Conservation (phyloP, 2,113 vertebrate species). For the Bostrychus sinensis region DNA sequence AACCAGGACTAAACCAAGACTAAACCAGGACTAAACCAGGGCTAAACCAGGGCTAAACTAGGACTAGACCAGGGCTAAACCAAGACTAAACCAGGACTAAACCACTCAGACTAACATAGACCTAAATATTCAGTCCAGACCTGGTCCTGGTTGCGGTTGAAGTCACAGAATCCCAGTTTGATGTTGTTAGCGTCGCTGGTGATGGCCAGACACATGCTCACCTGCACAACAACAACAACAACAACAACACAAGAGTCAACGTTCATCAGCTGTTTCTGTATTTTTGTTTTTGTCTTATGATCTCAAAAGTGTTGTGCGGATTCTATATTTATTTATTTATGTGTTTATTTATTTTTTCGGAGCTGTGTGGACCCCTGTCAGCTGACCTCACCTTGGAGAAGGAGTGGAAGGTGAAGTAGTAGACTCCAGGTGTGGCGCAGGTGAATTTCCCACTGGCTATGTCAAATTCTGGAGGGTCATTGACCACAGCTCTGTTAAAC, state of each 20-base stretch:
- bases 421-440: conserved; percentile 48
- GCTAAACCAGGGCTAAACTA: background rate
- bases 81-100: background rate
- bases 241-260: background rate
- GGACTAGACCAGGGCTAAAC: background rate
- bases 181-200: fast-evolving
- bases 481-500: conserved; percentile 13
- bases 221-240: conserved; percentile 20
- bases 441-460: conserved; percentile 21
- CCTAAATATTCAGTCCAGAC: conserved; percentile 25
- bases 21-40: background rate
- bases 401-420: conserved; percentile 64
- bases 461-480: conserved; percentile 9
- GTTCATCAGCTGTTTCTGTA: background rate
- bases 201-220: conserved; percentile 43
- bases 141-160: conserved; percentile 6
- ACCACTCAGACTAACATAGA: background rate
- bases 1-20: background rate
- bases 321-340: no score
- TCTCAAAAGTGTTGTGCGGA: no score
- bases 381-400: conserved; percentile 40
- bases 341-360: no score
- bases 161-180: conserved; percentile 51
- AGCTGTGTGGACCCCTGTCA: no score
- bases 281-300: no score